Conservation (phyloP, 2,797 vertebrate genomes). For the Girardinus metallicus region DNA sequence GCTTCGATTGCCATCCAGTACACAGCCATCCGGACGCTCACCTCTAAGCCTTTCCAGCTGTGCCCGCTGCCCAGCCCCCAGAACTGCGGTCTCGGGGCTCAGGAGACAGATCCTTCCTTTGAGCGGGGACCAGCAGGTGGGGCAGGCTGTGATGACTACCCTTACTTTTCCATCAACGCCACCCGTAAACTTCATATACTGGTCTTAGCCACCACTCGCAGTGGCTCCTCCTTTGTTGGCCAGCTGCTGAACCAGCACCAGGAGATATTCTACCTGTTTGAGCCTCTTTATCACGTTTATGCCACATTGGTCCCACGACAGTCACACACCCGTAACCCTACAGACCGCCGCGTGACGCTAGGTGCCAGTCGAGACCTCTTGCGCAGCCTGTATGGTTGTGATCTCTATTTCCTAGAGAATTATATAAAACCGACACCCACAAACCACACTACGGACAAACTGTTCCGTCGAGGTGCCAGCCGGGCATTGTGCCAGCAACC, state of each 20-base stretch:
- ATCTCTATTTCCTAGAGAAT: conserved; percentile 93
- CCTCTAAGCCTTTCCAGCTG: conserved; percentile 92
- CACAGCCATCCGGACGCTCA: conserved; percentile 95
- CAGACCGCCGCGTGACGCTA: conserved; percentile 89
- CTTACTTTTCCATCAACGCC: conserved; percentile 84
- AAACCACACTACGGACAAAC: conserved; percentile 90
- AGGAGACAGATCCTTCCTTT: conserved; percentile 83
- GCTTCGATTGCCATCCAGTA: conserved; percentile 96
- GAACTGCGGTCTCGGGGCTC: conserved; percentile 85
- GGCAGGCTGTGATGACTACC: conserved; percentile 87
- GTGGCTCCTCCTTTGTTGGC: conserved; percentile 93
- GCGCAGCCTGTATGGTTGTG: conserved; percentile 90
- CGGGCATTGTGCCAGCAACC: conserved; percentile 90
- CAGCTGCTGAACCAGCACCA: conserved; percentile 97
- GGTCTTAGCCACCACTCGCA: conserved; percentile 94
- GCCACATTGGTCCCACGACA: conserved; percentile 89
- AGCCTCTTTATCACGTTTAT: conserved; percentile 96
- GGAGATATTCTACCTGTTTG: conserved; percentile 95
- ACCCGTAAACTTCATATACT: conserved; percentile 90
- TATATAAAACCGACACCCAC: conserved; percentile 91
- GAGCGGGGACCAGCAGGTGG: conserved; percentile 71
- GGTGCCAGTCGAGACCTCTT: conserved; percentile 92
- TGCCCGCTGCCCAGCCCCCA: conserved; percentile 86
- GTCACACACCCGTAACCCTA: conserved; percentile 85
- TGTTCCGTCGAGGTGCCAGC: conserved; percentile 93